Evolutionary conservation across 2,797 vertebrate genomes (phyloP).

Genomic region (Ctenopoma multispine): DNA sequence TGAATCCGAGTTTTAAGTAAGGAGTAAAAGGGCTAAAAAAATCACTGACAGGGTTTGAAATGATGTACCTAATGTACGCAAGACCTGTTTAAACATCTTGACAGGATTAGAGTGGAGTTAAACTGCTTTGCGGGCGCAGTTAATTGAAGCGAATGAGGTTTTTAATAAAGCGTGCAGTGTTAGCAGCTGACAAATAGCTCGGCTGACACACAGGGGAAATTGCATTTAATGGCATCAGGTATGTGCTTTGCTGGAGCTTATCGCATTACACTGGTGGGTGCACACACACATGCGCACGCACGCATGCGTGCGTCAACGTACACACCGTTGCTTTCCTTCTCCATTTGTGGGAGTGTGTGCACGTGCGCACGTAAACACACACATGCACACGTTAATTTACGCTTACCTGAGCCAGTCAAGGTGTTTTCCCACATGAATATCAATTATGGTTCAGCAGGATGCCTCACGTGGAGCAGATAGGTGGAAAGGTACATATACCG

Average conservation of each 20-base stretch:
- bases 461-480: constrained; percentile 27
- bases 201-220: constrained; percentile 85
- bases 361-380: constrained; percentile 45
- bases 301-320: constrained; percentile 29
- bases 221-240: constrained; percentile 86
- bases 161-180: constrained; percentile 88
- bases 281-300: constrained; percentile 59
- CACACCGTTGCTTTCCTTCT: constrained; percentile 48
- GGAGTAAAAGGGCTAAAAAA: constrained; percentile 22
- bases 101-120: constrained; percentile 86
- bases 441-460: constrained; percentile 66
- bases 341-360: constrained; percentile 31
- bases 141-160: constrained; percentile 88
- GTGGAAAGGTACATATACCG: constrained; percentile 12
- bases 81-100: constrained; percentile 84
- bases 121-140: constrained; percentile 84
- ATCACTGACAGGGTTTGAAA: constrained; percentile 66
- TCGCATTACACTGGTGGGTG: constrained; percentile 81
- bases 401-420: constrained; percentile 77
- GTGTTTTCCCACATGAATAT: constrained; percentile 75
- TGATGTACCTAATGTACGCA: constrained; percentile 78
- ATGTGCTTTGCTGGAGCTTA: constrained; percentile 85
- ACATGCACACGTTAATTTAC: constrained; percentile 49
- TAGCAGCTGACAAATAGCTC: constrained; percentile 88
- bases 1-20: constrained; percentile 28